These are phyloP conservation scores for Pseudomugil gertrudae DNA, from an alignment of 2,797 vertebrate species.

Conservation along the genomic window DNA sequence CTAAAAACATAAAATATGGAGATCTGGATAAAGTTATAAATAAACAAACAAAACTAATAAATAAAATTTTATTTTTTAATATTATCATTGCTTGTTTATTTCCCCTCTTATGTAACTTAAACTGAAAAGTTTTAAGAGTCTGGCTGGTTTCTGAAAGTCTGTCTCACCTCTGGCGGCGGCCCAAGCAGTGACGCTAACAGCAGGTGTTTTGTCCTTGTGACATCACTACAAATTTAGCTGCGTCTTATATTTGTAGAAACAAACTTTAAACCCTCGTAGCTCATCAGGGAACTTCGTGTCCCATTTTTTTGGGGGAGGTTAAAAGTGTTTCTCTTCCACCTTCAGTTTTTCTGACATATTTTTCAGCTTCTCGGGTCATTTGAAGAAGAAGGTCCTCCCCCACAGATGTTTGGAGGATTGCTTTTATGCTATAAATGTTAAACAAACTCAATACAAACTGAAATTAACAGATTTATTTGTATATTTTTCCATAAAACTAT, in stretches of 20 bases:
- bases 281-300: neutral
- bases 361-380: neutral
- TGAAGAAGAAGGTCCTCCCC: neutral
- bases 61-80: fast-evolving
- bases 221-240: neutral
- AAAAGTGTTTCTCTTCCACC: no score
- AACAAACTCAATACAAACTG: neutral
- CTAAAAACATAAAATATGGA: neutral
- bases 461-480: neutral
- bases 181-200: conserved; percentile 1
- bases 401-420: neutral
- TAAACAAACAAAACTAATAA: fast-evolving
- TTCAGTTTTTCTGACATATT: neutral
- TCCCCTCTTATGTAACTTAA: neutral
- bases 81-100: neutral
- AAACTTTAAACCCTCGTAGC: neutral
- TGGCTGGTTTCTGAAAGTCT: neutral
- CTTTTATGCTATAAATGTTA: neutral
- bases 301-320: no score
- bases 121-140: neutral
- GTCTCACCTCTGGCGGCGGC: neutral
- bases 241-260: neutral
- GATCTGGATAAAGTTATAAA: neutral
- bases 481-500: neutral
- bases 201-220: conserved; percentile 6